These are phyloP conservation scores for Anneissia japonica DNA, from an alignment of 35 echinoderm and acorn worm genomes.

Conservation along the genomic window DNA sequence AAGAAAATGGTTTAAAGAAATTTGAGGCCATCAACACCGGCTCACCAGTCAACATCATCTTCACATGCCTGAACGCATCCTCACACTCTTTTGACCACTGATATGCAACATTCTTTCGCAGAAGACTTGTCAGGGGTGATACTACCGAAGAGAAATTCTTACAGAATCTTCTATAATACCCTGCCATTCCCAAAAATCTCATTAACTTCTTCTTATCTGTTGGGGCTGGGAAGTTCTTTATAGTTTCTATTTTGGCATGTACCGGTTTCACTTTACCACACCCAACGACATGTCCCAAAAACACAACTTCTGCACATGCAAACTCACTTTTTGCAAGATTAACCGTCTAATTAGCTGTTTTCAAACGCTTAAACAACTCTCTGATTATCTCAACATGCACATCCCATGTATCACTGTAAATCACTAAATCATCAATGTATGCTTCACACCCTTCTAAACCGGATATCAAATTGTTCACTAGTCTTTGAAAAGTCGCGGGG, in stretches of 20 bases:
- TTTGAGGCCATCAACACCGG: no score
- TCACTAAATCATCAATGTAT: neutral
- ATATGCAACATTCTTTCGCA: slow-evolving; percentile 18
- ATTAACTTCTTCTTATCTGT: neutral
- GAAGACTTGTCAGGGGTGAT: slow-evolving; percentile 14
- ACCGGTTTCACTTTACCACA: neutral
- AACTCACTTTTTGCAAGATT: slow-evolving; percentile 41
- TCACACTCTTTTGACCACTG: slow-evolving; percentile 2
- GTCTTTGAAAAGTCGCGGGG: neutral
- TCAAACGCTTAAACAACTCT: slow-evolving; percentile 1
- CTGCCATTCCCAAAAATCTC: slow-evolving; percentile 15
- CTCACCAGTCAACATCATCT: neutral
- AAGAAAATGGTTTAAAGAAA: no score
- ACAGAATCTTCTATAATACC: slow-evolving; percentile 59
- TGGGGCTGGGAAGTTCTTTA: neutral
- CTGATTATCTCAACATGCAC: neutral
- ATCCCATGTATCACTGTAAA: slow-evolving; percentile 27
- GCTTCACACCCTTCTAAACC: slow-evolving; percentile 13
- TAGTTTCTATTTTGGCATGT: slow-evolving; percentile 7
- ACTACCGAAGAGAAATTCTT: slow-evolving; percentile 52
- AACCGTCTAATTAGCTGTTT: slow-evolving; percentile 14
- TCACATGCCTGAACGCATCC: neutral
- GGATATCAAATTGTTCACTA: slow-evolving; percentile 4
- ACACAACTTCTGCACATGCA: slow-evolving; percentile 1
- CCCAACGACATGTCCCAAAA: slow-evolving; percentile 9